These are phyloP conservation scores for Cromileptes altivelis DNA, from an alignment of 2,113 vertebrate species.

Conservation along the genomic window DNA sequence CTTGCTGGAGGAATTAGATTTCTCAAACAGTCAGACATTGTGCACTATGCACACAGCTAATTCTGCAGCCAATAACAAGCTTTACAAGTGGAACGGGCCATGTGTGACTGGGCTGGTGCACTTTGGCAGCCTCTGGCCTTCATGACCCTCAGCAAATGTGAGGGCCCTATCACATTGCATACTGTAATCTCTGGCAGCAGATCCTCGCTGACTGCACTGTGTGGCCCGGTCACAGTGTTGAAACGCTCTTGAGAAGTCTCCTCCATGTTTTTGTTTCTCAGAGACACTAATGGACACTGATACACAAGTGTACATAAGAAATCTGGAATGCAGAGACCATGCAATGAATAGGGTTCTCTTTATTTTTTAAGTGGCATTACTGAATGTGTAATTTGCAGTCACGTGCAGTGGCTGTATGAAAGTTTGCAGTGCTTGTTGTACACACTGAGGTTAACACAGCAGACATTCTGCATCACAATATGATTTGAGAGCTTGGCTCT, in stretches of 20 bases:
- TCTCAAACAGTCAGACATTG: constrained; percentile 47
- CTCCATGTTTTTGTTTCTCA: constrained; percentile 6
- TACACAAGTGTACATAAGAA: constrained; percentile 11
- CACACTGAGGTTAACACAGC: background rate
- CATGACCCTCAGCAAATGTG: constrained; percentile 73
- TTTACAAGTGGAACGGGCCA: constrained; percentile 6
- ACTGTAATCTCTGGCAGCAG: constrained; percentile 69
- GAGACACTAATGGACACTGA: constrained; percentile 3
- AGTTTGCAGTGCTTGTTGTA: background rate
- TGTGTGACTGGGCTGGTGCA: constrained; percentile 23
- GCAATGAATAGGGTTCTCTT: background rate
- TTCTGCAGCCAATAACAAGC: constrained; percentile 33
- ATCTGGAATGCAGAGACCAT: constrained; percentile 3
- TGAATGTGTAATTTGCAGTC: constrained; percentile 5
- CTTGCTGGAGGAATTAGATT: constrained; percentile 37
- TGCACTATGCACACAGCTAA: constrained; percentile 46
- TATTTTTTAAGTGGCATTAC: constrained; percentile 16
- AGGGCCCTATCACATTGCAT: constrained; percentile 76
- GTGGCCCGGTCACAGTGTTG: constrained; percentile 36
- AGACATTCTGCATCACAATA: background rate
- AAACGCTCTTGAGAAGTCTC: constrained; percentile 29
- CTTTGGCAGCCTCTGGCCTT: constrained; percentile 60
- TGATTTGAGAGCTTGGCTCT: background rate
- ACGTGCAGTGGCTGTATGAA: constrained; percentile 3
- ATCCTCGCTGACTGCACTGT: constrained; percentile 43